A percentile compares a stretch with the other conserved stretches of the same genome.
Evolutionary conservation across 2,113 vertebrate genomes (phyloP).

Genomic region (Bos indicus): DNA sequence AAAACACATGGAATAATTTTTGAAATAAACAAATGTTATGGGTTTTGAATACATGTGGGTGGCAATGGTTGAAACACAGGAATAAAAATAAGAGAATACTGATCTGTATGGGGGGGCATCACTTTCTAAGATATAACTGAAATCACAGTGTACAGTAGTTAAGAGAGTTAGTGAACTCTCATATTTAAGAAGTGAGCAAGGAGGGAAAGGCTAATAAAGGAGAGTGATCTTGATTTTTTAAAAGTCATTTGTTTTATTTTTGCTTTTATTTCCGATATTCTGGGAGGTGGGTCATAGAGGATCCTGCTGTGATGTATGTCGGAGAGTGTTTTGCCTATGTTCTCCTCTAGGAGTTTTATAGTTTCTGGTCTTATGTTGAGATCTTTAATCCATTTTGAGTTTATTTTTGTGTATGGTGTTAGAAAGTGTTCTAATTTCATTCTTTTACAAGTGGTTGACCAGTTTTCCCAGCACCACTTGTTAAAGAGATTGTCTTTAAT

Average conservation of each 20-base stretch:
- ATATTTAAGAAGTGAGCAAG: background rate
- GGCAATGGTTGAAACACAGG: background rate
- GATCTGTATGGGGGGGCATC: background rate
- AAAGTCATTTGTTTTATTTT: background rate
- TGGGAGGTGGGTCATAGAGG: too few relatives aligned
- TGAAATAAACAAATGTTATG: background rate
- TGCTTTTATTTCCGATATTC: too few relatives aligned
- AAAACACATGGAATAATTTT: background rate
- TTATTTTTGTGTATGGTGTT: too few relatives aligned
- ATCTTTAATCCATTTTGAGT: too few relatives aligned
- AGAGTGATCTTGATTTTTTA: background rate
- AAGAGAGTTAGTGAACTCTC: background rate
- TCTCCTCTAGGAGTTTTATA: too few relatives aligned
- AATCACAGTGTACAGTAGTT: background rate
- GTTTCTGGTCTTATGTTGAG: too few relatives aligned
- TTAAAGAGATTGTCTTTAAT: too few relatives aligned
- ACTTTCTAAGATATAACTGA: background rate
- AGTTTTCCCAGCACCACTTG: too few relatives aligned
- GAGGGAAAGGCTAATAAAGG: background rate
- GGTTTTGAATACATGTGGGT: background rate
- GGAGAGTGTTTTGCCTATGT: too few relatives aligned
- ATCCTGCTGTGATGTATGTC: too few relatives aligned
- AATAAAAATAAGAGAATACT: background rate
- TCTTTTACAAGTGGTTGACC: too few relatives aligned
- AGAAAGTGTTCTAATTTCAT: too few relatives aligned